Base-by-base conservation (phyloP, 2,888 invertebrate genomes). In the Eupelmus urozonus region DNA sequence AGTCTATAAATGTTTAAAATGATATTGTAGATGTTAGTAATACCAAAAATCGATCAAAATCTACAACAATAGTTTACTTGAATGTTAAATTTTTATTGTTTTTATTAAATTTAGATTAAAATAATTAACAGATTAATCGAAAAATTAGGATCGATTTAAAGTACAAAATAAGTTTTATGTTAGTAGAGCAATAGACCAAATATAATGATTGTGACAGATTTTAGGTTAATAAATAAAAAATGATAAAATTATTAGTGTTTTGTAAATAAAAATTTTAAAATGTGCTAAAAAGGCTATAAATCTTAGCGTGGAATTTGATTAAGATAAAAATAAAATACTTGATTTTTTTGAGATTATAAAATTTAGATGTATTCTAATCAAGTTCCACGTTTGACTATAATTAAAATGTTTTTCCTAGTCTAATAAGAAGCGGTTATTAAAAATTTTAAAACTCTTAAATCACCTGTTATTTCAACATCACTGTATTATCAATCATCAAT, bases 401-500 rank as follows among this genome's bases (percentile, higher is more conserved):
- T 45, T 16, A 16, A 45, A 45, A 45, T 23, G 25, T 34, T 62
- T 62, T 49, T 53, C 53, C 7, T 53, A 53, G 20, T 45, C 25
- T 0, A 57, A 57, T n/a, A 66, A 66, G 16, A 51, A 66, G 20
- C 45, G 29, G 23, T 72, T 11, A 72, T 62, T 40, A 13, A 49
- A n/a, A 71, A 71, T 49, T 71, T 23, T 11, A 49, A 34, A 63
- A 66, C 16, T 63, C 29, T 16, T 45, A 29, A 27, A 25, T 55
- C 42, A 62, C 42, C 53, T 40, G 51, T 62, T 53, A 76, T n/a
- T n/a, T 76, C 49, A 70, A 63, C 40, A 76, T 69, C 16, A 62
- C 34, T 76, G 29, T 57, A 76, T 70, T 62, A 60, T 45, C 57
- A 45, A 76, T 76, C 29, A 29, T 29, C 62, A 69, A 76, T 45